A percentile compares a stretch with the other conserved stretches of the same genome.
Evolutionary conservation across 2,888 invertebrate genomes (phyloP).

Genomic region (Temnothorax unifasciatus): DNA sequence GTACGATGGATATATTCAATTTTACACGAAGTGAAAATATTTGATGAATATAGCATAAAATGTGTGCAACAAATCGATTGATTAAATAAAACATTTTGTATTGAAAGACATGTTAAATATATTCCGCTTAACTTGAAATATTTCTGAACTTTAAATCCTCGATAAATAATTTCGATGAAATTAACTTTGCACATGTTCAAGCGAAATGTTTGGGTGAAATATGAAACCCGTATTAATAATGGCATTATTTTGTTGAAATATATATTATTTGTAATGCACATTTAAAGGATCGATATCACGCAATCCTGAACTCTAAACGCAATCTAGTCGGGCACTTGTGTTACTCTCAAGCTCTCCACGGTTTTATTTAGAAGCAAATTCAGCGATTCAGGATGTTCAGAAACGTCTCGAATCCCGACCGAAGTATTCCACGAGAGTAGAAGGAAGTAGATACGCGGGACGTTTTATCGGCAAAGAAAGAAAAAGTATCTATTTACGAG

Average conservation of each 20-base stretch:
- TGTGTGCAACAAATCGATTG: background rate
- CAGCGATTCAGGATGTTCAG: background rate
- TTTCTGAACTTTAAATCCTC: background rate
- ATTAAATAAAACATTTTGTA: constrained; percentile 20
- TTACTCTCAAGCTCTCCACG: background rate
- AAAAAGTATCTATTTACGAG: constrained; percentile 43
- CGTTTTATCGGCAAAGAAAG: constrained; percentile 28
- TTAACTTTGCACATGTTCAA: background rate
- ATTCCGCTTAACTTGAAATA: constrained; percentile 7
- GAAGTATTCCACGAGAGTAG: constrained; percentile 2
- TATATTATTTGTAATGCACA: background rate
- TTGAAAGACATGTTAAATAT: background rate
- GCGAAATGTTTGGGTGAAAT: background rate
- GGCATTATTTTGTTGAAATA: background rate
- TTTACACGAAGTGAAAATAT: background rate
- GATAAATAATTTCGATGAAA: constrained; percentile 22
- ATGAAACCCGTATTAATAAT: background rate
- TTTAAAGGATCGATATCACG: background rate
- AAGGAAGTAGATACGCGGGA: constrained; percentile 14
- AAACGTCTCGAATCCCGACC: constrained; percentile 1
- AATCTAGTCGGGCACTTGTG: background rate
- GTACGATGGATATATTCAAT: background rate
- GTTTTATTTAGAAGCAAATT: constrained; percentile 30
- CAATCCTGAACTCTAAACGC: background rate
- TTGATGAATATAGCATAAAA: background rate